A percentile compares a stretch with the other conserved stretches of the same genome.
phyloP scores from a whole-genome alignment of 2,888 invertebrate species.

The Platynereis dumerilii region DNA sequence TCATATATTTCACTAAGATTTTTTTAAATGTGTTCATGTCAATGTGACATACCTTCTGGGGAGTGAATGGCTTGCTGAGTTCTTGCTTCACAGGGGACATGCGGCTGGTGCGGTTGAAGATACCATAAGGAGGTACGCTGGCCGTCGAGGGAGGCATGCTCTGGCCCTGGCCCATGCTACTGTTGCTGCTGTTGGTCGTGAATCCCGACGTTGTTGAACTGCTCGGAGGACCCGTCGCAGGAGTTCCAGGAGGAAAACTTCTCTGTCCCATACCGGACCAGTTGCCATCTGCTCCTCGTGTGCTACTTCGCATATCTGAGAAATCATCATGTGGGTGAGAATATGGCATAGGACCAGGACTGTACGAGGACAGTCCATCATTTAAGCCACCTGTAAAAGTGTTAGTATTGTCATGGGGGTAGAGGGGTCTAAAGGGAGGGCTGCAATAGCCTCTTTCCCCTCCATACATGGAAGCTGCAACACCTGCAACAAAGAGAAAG shows the following conservation, averaged over 20 bases:
- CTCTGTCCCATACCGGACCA: conserved; percentile 3
- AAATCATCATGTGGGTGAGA: conserved; percentile 13
- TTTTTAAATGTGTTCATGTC: too few relatives aligned
- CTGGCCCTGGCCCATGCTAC: background rate
- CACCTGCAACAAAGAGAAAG: background rate
- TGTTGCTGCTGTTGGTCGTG: too few relatives aligned
- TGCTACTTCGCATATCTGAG: conserved; percentile 8
- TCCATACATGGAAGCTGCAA: conserved; percentile 1
- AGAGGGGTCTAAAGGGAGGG: background rate
- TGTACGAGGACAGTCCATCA: background rate
- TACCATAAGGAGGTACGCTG: conserved; percentile 1
- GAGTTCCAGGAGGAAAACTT: background rate
- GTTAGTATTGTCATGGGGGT: conserved; percentile 8
- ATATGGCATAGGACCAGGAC: conserved; percentile 4
- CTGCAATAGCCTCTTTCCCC: background rate
- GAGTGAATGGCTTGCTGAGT: background rate
- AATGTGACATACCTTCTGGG: too few relatives aligned
- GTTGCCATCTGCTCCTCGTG: background rate
- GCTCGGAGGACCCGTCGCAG: background rate
- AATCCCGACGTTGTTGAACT: background rate
- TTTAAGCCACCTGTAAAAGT: conserved; percentile 7
- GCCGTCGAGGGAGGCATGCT: background rate
- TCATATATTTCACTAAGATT: too few relatives aligned
- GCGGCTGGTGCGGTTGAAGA: background rate
- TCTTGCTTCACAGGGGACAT: conserved; percentile 1